Evolutionary conservation across 2,797 vertebrate genomes (phyloP).

Genomic region (Pogonophryne albipinna): DNA sequence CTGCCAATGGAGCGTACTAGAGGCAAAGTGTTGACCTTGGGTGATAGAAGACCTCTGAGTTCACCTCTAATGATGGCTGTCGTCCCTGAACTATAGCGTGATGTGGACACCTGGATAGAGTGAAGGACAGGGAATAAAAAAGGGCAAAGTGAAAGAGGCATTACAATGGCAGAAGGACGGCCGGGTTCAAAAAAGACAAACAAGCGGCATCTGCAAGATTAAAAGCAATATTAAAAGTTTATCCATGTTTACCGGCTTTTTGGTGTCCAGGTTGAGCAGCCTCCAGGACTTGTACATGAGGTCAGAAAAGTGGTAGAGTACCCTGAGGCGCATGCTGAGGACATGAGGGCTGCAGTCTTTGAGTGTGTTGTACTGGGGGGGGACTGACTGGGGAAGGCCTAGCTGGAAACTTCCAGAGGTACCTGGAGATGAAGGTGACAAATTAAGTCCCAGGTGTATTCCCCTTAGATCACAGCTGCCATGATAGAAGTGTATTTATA

Average conservation of each 20-base stretch:
- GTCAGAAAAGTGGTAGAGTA: conserved; percentile 89
- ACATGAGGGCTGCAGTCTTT: conserved; percentile 84
- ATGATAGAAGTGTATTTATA: background rate
- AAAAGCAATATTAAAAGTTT: background rate
- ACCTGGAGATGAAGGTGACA: conserved; percentile 59
- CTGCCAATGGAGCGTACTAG: conserved; percentile 86
- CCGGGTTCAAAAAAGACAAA: background rate
- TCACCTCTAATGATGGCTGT: conserved; percentile 86
- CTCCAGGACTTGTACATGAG: conserved; percentile 91
- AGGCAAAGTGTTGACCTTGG: conserved; percentile 89
- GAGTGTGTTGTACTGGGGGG: conserved; percentile 87
- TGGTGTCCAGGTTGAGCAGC: conserved; percentile 85
- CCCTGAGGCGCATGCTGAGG: conserved; percentile 83
- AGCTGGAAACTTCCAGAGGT: conserved; percentile 79
- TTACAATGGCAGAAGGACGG: background rate
- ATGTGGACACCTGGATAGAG: conserved; percentile 75
- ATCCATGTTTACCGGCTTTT: conserved; percentile 73
- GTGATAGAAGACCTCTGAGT: conserved; percentile 86
- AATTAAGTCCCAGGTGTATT: background rate
- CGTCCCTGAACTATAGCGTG: conserved; percentile 86
- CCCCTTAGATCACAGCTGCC: background rate
- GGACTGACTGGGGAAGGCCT: conserved; percentile 83
- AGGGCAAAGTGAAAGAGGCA: background rate
- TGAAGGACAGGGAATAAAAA: conserved; percentile 1
- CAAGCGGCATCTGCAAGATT: background rate